Evolutionary conservation across 2,888 invertebrate genomes (phyloP).

Genomic region (Sarcophaga caerulescens): DNA sequence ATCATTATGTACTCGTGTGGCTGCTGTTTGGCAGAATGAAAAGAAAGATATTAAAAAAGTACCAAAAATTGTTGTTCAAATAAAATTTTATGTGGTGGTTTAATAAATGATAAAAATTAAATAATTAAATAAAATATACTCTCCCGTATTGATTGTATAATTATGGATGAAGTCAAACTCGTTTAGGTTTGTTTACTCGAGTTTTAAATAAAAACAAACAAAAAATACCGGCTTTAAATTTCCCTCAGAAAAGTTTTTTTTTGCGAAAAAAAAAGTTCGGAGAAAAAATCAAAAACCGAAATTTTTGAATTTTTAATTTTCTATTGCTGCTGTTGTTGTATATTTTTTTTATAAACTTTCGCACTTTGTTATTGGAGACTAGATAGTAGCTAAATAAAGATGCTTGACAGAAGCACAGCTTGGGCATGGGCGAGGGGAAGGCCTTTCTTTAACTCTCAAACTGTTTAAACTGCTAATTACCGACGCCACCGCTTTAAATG

Average conservation of each 20-base stretch:
- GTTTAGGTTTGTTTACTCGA: conserved; percentile 17
- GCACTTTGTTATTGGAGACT: background rate
- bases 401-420: background rate
- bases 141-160: background rate
- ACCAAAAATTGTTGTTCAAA: background rate
- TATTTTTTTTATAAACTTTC: background rate
- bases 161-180: background rate
- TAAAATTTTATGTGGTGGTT: background rate
- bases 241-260: background rate
- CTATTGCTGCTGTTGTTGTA: too few species aligned
- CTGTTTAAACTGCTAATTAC: conserved; percentile 35
- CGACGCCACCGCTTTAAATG: conserved; percentile 22
- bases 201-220: conserved; percentile 20
- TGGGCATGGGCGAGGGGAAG: background rate
- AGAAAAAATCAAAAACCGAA: background rate
- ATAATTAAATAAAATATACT: background rate
- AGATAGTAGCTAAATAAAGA: background rate
- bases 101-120: too few species aligned
- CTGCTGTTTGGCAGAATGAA: too few species aligned
- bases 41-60: conserved; percentile 1
- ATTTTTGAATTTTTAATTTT: conserved; percentile 3
- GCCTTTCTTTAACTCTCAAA: background rate
- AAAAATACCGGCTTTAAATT: conserved; percentile 5
- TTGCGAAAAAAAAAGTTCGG: background rate
- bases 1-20: background rate